phyloP scores from a whole-genome alignment of 2,113 vertebrate genomes.

The Cephalopterus ornatus region DNA sequence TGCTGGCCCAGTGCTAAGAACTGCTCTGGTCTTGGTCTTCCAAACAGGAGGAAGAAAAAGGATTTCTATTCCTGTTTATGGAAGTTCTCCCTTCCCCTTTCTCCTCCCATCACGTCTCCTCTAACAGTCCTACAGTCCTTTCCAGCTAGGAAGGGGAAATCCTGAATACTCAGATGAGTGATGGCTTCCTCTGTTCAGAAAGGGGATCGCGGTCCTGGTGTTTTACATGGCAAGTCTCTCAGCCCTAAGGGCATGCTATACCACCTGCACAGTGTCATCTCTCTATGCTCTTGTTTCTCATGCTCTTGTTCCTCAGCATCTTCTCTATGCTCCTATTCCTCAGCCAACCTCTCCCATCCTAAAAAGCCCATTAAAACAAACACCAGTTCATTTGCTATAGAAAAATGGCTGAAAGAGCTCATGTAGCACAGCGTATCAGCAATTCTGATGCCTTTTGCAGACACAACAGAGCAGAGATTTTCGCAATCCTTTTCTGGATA shows the following conservation, averaged over 20 bases:
- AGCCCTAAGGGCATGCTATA: background rate
- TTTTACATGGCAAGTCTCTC: background rate
- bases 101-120: background rate
- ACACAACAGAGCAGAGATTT: background rate
- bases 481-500: background rate
- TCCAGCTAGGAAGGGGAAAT: background rate
- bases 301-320: background rate
- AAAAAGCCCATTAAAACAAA: background rate
- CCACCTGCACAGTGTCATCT: background rate
- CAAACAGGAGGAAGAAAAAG: background rate
- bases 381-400: background rate
- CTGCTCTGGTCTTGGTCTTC: background rate
- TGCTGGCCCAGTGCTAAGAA: background rate
- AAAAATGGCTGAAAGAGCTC: background rate
- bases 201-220: background rate
- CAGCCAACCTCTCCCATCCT: background rate
- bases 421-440: background rate
- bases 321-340: background rate
- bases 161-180: background rate
- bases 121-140: background rate
- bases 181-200: background rate
- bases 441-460: background rate
- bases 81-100: background rate
- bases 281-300: background rate
- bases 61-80: background rate